Base-by-base conservation (phyloP, 2,113 vertebrate genomes). In the Xenopus borealis region DNA sequence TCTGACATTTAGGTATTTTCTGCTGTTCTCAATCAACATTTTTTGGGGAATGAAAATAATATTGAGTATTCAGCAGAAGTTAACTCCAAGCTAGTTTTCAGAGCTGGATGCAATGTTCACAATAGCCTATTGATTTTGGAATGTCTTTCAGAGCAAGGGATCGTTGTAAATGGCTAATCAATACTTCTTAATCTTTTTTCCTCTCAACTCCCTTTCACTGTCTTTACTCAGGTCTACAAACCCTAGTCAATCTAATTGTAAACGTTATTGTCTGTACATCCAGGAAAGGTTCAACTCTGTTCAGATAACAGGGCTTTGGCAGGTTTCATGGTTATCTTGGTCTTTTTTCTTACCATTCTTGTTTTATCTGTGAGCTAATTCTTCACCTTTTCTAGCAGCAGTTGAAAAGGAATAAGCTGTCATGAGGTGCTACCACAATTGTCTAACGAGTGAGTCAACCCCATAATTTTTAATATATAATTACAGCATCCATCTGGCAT, bases 121-220 rank as follows among this genome's bases (percentile, higher is more conserved):
- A 63, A 76, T 62, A 69, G 46, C 57, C 27, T 69, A 76, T 76
- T 76, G 73, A 76, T 69, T 75, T 75, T 50, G 33, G 64, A 75
- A 75, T 68, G 72, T 62, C 65, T 62, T 12, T 61, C 65, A 50
- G 57, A 68, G 61, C 57, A 62, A 69, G 44, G 72, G 58, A 69
- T 75, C 65, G 17, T 75, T 75, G 72, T 52, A 69, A 75, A 75
- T 75, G 57, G 65, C 57, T 68, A 75, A 75, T 75, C 72, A 69
- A 75, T 75, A 23, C 52, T 62, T 62, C 65, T 69, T 69, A 75
- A 75, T 75, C 55, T 68, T 67, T 66, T 66, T 53, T 62, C 16
- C 63, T 44, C 63, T 61, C 14, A 59, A 27, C n/a, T 17, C 19
- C 50, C 47, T 67, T 17, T 52, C 59, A 18, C 45, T 16, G 19